Conservation (phyloP, 2,888 invertebrate species). For the Apamea crenata region DNA sequence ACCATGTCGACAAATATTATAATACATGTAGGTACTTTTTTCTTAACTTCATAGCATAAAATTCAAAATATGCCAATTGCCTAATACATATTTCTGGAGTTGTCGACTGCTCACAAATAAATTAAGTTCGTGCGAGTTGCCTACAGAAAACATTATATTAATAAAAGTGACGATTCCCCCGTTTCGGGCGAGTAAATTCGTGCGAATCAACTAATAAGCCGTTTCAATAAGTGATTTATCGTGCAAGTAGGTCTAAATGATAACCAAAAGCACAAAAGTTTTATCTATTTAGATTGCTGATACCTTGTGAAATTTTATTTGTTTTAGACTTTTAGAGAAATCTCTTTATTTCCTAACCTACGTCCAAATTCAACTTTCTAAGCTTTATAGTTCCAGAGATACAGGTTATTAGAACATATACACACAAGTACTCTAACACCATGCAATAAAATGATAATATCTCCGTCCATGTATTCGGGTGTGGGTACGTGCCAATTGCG, state of each 20-base stretch:
- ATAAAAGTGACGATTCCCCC: too few species aligned
- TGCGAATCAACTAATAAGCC: too few species aligned
- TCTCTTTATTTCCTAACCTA: not conserved
- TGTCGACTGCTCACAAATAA: too few species aligned
- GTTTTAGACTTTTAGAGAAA: not conserved
- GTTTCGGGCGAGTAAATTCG: too few species aligned
- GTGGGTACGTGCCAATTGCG: conserved; percentile 49
- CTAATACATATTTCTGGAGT: too few species aligned
- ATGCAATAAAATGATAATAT: conserved; percentile 31
- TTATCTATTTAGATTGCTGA: not conserved
- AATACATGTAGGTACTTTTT: too few species aligned
- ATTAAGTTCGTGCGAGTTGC: too few species aligned
- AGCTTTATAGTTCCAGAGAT: not conserved
- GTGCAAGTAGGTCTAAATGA: not conserved
- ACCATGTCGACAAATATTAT: too few species aligned
- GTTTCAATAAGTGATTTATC: too few species aligned
- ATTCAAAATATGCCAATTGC: too few species aligned
- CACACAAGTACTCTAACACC: conserved; percentile 1
- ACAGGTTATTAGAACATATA: conserved; percentile 3
- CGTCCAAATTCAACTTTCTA: not conserved
- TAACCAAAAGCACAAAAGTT: not conserved
- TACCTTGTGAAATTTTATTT: not conserved
- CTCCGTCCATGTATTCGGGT: conserved; percentile 30
- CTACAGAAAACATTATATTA: too few species aligned
- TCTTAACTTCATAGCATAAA: too few species aligned